phyloP scores from a whole-genome alignment of 2,797 vertebrate genomes.

The Ceryle rudis region DNA sequence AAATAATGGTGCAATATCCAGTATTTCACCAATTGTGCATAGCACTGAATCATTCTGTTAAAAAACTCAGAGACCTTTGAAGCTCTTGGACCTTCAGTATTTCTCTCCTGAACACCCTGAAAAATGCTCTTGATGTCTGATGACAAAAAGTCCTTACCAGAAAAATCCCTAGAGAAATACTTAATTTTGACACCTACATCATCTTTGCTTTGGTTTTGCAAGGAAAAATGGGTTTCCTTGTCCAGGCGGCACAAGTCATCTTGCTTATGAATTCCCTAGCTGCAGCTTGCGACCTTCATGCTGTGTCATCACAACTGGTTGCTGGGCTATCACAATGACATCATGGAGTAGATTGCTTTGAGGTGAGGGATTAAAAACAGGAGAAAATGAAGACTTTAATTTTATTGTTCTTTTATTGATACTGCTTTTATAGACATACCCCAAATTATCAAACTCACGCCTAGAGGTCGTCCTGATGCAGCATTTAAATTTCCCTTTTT shows the following conservation, averaged over 20 bases:
- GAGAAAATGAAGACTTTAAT: background rate
- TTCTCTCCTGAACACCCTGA: background rate
- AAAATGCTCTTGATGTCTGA: background rate
- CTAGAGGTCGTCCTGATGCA: conserved; percentile 45
- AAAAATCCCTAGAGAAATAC: background rate
- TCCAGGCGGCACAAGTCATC: background rate
- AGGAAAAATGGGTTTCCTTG: background rate
- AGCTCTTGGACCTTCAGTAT: background rate
- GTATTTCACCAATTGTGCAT: background rate
- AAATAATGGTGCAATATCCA: background rate
- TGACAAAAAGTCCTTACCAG: background rate
- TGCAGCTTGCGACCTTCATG: background rate
- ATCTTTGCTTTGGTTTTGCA: background rate
- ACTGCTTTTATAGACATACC: background rate
- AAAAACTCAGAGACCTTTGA: background rate
- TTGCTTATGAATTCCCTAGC: background rate
- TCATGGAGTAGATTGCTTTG: background rate
- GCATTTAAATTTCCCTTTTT: background rate
- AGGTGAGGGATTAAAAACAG: background rate
- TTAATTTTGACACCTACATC: background rate
- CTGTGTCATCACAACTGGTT: background rate
- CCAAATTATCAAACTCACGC: background rate
- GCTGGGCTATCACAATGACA: background rate
- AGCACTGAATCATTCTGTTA: background rate
- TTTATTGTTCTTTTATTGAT: background rate